These are phyloP conservation scores for Podarcis cretensis DNA, from an alignment of 2,113 vertebrate genomes.

Conservation along the genomic window DNA sequence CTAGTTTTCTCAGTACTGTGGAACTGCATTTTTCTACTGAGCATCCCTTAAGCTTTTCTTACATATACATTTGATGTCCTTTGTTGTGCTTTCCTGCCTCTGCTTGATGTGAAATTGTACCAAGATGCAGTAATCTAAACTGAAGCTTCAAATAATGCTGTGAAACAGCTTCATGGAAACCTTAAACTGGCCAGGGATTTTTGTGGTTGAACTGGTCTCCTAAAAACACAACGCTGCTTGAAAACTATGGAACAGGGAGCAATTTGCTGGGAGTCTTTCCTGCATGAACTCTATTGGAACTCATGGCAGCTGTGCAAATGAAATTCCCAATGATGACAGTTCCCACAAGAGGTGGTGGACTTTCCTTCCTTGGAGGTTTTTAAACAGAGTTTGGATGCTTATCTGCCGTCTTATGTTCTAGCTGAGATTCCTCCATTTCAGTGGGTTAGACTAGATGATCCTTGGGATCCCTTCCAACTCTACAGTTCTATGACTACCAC, in stretches of 20 bases:
- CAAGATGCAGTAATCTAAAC: neutral
- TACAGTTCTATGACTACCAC: no score
- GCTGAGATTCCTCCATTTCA: no score
- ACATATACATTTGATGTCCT: neutral
- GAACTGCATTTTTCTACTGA: neutral
- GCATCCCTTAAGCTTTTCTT: neutral
- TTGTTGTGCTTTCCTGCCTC: neutral
- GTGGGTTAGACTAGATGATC: no score
- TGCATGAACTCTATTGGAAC: neutral
- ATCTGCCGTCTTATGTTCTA: neutral
- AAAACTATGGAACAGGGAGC: neutral
- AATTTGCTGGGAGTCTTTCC: neutral
- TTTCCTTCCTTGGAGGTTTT: no score
- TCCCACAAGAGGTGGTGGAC: neutral
- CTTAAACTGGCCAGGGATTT: neutral
- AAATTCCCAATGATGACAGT: neutral
- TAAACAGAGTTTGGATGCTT: no score
- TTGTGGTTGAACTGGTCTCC: neutral
- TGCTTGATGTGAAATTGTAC: neutral
- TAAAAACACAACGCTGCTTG: neutral
- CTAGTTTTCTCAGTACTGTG: neutral
- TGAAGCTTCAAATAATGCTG: neutral
- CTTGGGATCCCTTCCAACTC: no score
- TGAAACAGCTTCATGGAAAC: neutral
- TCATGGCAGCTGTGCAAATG: neutral